Evolutionary conservation across 1,140 invertebrate genomes (phyloP).

Genomic region (Orius insidiosus): DNA sequence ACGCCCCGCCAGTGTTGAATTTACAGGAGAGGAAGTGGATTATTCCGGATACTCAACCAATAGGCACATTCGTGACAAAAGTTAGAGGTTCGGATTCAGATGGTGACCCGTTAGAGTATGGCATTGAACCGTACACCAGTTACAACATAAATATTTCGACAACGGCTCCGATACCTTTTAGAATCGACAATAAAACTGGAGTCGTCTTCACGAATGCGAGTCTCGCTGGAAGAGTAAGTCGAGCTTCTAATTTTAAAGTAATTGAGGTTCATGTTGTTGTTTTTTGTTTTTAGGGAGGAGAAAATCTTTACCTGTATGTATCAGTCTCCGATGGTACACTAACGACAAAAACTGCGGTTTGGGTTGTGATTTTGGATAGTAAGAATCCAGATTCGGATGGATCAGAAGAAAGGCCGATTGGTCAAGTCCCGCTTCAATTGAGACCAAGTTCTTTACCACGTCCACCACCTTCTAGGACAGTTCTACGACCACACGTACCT

Average conservation of each 20-base stretch:
- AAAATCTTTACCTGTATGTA: slow-evolving; percentile 49
- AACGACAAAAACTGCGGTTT: slow-evolving; percentile 49
- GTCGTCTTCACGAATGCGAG: slow-evolving; percentile 50
- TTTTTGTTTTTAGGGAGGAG: slow-evolving; percentile 44
- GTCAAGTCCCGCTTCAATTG: slow-evolving; percentile 18
- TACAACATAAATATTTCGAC: slow-evolving; percentile 22
- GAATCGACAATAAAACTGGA: slow-evolving; percentile 47
- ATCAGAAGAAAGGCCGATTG: not conserved
- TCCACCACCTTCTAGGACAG: slow-evolving; percentile 20
- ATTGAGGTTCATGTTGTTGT: not conserved
- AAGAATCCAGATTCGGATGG: slow-evolving; percentile 4
- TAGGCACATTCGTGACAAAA: slow-evolving; percentile 41
- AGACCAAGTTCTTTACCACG: slow-evolving; percentile 24
- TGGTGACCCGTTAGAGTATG: slow-evolving; percentile 38
- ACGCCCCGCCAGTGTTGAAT: slow-evolving; percentile 29
- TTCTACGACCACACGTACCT: slow-evolving; percentile 13
- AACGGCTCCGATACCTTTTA: slow-evolving; percentile 36
- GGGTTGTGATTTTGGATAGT: slow-evolving; percentile 36
- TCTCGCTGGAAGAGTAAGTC: slow-evolving; percentile 41
- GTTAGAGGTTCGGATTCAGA: slow-evolving; percentile 41
- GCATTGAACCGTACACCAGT: slow-evolving; percentile 34
- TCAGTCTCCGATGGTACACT: slow-evolving; percentile 47
- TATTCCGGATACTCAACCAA: slow-evolving; percentile 40
- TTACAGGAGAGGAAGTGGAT: slow-evolving; percentile 45
- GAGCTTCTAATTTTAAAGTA: not conserved